Evolutionary conservation across 2,113 vertebrate species (phyloP), one percentile per base, ranked within the genome.

Genomic region (Notothenia coriiceps): DNA sequence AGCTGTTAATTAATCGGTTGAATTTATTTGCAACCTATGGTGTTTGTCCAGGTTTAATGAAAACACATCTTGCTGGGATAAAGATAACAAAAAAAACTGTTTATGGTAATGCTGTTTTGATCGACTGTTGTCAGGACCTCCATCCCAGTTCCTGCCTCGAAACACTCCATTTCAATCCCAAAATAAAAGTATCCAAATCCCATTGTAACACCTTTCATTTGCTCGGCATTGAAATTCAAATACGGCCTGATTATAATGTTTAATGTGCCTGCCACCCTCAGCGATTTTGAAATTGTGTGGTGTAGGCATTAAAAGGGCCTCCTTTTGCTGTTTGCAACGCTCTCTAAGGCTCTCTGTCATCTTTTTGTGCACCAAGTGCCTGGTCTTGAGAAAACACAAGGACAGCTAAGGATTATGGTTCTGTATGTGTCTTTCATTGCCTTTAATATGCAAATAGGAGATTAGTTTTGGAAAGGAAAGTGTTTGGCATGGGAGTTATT

Each of bases 391-490:
- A 83, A 84, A 87, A 89, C 86, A 89, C 89, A 91, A 90, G 89
- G 86, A 89, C 89, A 75, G 87, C 85, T 70, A 12, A 80, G 91
- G 92, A 91, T 93, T 92, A 92, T 70, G 80, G 62, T 79, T 83
- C 83, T 90, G 59, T 88, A 73, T 86, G 79, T 78, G 47, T 90
- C 90, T 91, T 89, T 88, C 79, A 80, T 84, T 79, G 63, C 85
- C 87, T 94, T 94, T 94, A 94, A 92, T 90, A 93, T 94, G 94
- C 88, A 93, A 95, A 95, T 94, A 56, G 79, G 57, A 91, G 94
- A 93, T 94, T 93, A 93, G 90, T 88, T 86, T 64, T 63, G 78
- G 80, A 90, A 73, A 9, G 83, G 82, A 63, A 90, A 84, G 72
- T 75, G 74, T 92, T 90, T 92, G 89, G 89, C 80, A 81, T 67